Evolutionary conservation across 2,113 vertebrate genomes (phyloP).

Genomic region (Nibea albiflora): DNA sequence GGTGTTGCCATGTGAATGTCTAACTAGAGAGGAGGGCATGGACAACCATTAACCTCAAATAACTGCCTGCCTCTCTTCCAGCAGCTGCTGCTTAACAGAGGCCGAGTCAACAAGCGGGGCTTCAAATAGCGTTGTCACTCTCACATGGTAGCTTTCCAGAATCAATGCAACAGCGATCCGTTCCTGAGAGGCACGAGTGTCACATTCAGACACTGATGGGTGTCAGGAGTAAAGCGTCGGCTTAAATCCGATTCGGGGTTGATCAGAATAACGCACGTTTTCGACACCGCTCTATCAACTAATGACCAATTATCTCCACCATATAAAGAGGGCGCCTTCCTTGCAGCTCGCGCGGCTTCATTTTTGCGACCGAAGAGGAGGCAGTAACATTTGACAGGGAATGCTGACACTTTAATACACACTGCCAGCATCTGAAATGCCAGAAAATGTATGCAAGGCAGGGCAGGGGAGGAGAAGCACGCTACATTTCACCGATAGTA

Average conservation of each 20-base stretch:
- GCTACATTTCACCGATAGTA: slow-evolving; percentile 1
- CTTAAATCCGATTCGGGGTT: background rate
- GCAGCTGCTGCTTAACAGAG: slow-evolving; percentile 68
- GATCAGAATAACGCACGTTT: slow-evolving; percentile 8
- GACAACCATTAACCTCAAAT: slow-evolving; percentile 77
- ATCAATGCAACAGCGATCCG: slow-evolving; percentile 46
- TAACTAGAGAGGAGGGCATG: slow-evolving; percentile 63
- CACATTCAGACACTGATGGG: slow-evolving; percentile 29
- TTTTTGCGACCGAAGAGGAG: background rate
- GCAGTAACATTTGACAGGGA: slow-evolving; percentile 34
- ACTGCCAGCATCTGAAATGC: slow-evolving; percentile 14
- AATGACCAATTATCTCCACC: background rate
- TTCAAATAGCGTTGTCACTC: slow-evolving; percentile 57
- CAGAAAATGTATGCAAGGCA: slow-evolving; percentile 2
- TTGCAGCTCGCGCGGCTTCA: background rate
- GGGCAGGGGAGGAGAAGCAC: background rate
- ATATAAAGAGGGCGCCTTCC: background rate
- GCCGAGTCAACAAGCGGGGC: slow-evolving; percentile 54
- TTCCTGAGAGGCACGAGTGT: slow-evolving; percentile 38
- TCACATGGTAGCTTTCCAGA: slow-evolving; percentile 39
- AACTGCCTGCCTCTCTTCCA: slow-evolving; percentile 56
- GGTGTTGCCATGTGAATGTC: slow-evolving; percentile 72
- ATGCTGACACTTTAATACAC: background rate
- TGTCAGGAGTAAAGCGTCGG: slow-evolving; percentile 9
- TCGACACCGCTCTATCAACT: slow-evolving; percentile 9